Base-by-base conservation (phyloP, 2,797 vertebrate genomes). In the Xenopus petersii region DNA sequence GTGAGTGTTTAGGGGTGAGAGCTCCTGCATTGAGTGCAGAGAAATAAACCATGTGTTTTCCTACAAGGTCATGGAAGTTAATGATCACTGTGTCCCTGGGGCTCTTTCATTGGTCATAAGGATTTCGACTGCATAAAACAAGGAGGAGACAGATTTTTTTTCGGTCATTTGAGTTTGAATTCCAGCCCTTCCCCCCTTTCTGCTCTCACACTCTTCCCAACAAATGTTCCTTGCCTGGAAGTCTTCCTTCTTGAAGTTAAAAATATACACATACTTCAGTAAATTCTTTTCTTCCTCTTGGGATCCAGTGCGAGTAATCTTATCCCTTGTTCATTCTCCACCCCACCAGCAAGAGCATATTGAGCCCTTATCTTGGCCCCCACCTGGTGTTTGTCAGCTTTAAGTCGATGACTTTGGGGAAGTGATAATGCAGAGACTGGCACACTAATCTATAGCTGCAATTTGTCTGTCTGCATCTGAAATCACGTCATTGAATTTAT, bases 261-360 rank as follows among this genome's bases (percentile, higher is more conserved):
- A 78, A 78, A 78, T 78, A 78, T 73, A 78, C 75, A 78, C 75
- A 78, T 78, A 78, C 71, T 78, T 78, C 24, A 73, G 75, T 73
- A 67, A 78, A 78, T 78, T 78, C 65, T 73, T 78, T 73, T 78
- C 66, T 73, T 78, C 61, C 75, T 78, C 75, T 51, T 69, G 75
- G 75, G 75, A 78, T 64, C 46, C 71, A 56, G 73, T 73, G 75
- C 15, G 36, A 42, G 36, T 77, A 78, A 78, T 73, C 66, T 64
- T 69, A 78, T 55, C 70, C 1, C 75, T 36, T 73, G 62, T 30
- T n/a, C 58, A n/a, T 49, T 67, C 69, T 17, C 70, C 75, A 71
- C 21, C 21, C 36, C 36, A 42, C 36, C 5, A 42, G 5, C 69
- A 70, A 77, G 60, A 9, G 13, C 75, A 73, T 71, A 78, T 65